These are phyloP conservation scores for Chlorospingus semifuscus DNA, from an alignment of 2,797 vertebrate genomes.

Conservation along the genomic window DNA sequence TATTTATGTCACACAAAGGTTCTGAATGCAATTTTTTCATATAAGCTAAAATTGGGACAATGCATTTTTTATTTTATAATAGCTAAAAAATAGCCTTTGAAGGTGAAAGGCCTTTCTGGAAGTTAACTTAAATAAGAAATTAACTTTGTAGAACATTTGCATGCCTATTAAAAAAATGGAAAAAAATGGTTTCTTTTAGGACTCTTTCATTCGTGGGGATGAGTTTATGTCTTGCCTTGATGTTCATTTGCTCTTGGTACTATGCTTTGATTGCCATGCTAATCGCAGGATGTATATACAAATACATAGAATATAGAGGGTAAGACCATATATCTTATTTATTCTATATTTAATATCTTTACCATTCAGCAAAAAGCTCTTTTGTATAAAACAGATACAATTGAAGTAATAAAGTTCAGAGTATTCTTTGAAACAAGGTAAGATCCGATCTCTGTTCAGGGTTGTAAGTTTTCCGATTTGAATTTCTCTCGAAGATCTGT, in stretches of 20 bases:
- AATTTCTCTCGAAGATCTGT: neutral
- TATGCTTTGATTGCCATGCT: slow-evolving; percentile 93
- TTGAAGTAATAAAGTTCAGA: neutral
- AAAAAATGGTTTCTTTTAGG: slow-evolving; percentile 77
- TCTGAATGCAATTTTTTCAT: neutral
- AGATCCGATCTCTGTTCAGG: neutral
- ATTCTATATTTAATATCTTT: slow-evolving; percentile 40
- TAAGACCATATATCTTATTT: slow-evolving; percentile 73
- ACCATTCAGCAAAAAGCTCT: neutral
- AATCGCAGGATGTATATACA: slow-evolving; percentile 94
- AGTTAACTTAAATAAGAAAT: slow-evolving; percentile 1
- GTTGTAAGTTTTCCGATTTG: neutral
- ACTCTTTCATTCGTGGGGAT: slow-evolving; percentile 94
- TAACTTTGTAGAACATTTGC: slow-evolving; percentile 1
- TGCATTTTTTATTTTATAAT: neutral
- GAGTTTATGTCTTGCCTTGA: slow-evolving; percentile 95
- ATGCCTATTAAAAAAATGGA: slow-evolving; percentile 44
- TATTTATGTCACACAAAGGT: neutral
- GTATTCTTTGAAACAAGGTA: neutral
- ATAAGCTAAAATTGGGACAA: neutral
- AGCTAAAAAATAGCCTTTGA: neutral
- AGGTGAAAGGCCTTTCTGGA: neutral
- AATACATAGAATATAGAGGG: slow-evolving; percentile 97
- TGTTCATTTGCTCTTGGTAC: slow-evolving; percentile 98
- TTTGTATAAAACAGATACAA: neutral